Percentiles rank a stretch among this genome's conserved stretches.
These are phyloP conservation scores for Amphipoea oculea DNA, from an alignment of 2,888 invertebrate genomes.

Conservation along the genomic window DNA sequence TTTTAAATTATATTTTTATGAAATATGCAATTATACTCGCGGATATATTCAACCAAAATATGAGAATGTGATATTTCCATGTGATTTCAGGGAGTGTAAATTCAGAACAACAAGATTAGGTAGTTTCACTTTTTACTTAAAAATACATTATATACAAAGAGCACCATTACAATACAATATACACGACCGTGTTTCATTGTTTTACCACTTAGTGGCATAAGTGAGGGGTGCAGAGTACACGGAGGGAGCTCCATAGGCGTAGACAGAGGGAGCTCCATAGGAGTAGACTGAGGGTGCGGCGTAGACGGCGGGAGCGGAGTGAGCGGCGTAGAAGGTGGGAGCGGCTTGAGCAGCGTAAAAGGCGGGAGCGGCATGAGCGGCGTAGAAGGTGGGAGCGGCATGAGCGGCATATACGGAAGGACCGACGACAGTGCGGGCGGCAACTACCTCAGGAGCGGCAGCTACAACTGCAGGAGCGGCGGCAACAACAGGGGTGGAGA, in stretches of 20 bases:
- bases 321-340: slow-evolving; percentile 48
- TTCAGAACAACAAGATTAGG: slow-evolving; percentile 51
- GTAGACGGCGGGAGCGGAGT: slow-evolving; percentile 52
- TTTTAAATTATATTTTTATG: too few species aligned
- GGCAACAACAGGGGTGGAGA: slow-evolving; percentile 70
- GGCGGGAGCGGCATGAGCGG: slow-evolving; percentile 50
- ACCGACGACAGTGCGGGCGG: slow-evolving; percentile 66
- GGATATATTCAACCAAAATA: background rate
- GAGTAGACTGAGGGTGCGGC: slow-evolving; percentile 35
- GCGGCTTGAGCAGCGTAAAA: slow-evolving; percentile 61
- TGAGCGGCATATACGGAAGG: slow-evolving; percentile 63
- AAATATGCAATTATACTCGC: background rate
- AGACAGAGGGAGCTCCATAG: slow-evolving; percentile 56
- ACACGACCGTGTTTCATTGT: slow-evolving; percentile 14
- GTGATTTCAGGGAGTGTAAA: background rate
- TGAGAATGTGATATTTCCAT: background rate
- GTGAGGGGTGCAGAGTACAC: slow-evolving; percentile 59
- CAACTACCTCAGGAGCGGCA: slow-evolving; percentile 65
- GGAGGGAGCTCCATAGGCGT: slow-evolving; percentile 56
- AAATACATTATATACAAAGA: slow-evolving; percentile 70
- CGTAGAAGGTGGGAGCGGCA: slow-evolving; percentile 28
- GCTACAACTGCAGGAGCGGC: slow-evolving; percentile 58
- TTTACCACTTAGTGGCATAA: slow-evolving; percentile 69
- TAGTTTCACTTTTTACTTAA: slow-evolving; percentile 75
- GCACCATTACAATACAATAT: slow-evolving; percentile 51